phyloP scores from a whole-genome alignment of 2,797 vertebrate species.

The Poliocrania exsul region DNA sequence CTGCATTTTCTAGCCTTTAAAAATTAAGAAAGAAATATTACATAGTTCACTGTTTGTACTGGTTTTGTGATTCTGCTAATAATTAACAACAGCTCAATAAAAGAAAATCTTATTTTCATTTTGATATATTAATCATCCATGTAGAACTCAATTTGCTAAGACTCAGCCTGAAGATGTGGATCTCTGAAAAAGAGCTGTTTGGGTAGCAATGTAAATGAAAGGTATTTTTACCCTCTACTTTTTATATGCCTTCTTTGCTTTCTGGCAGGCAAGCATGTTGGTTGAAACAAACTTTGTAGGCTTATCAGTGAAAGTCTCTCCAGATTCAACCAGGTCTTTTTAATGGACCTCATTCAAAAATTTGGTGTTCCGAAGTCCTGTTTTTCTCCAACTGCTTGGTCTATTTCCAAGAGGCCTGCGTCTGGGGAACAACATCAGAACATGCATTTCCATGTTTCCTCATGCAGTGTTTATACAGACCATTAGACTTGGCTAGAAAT shows the following conservation, averaged over 20 bases:
- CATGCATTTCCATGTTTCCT: neutral
- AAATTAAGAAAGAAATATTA: neutral
- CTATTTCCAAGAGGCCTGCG: neutral
- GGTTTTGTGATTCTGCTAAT: neutral
- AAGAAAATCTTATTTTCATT: neutral
- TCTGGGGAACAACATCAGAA: neutral
- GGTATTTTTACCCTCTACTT: neutral
- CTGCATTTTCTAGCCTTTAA: neutral
- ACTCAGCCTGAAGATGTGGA: neutral
- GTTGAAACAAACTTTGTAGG: neutral
- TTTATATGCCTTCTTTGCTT: neutral
- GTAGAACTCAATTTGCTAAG: neutral
- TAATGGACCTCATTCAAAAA: neutral
- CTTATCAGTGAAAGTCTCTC: neutral
- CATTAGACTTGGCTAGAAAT: neutral
- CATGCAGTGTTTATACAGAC: neutral
- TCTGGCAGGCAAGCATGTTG: neutral
- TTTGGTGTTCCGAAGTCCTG: neutral
- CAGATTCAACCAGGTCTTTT: neutral
- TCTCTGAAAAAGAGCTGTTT: neutral
- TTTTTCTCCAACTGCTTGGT: neutral
- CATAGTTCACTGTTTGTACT: neutral
- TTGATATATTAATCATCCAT: neutral
- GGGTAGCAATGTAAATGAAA: neutral
- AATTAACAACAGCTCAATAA: neutral